Percentiles rank a stretch among this genome's conserved stretches.
phyloP scores from a whole-genome alignment of 2,113 vertebrate genomes.

The Hipposideros armiger region DNA sequence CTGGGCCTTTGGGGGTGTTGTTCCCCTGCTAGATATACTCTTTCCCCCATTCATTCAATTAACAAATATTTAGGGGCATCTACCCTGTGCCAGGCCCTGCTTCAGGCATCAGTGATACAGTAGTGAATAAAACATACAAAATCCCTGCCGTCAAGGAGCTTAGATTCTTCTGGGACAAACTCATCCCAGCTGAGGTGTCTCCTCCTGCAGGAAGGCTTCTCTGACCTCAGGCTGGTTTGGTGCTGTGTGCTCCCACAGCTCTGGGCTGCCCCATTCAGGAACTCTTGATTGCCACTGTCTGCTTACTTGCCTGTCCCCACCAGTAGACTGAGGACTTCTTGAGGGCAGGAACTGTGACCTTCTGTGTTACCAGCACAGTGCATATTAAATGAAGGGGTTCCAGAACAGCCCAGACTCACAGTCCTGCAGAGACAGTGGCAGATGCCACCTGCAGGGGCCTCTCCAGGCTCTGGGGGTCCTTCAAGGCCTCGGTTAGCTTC shows the following conservation, averaged over 20 bases:
- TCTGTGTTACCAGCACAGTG: background rate
- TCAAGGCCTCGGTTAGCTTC: slow-evolving; percentile 90
- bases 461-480: slow-evolving; percentile 89
- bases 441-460: slow-evolving; percentile 92
- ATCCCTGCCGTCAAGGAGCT: background rate
- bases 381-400: background rate
- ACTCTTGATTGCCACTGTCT: background rate
- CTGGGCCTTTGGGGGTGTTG: background rate
- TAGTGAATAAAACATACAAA: background rate
- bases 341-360: background rate
- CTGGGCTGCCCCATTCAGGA: background rate
- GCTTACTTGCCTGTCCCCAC: background rate
- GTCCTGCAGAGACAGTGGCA: slow-evolving; percentile 93
- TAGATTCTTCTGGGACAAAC: background rate
- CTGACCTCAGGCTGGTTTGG: background rate
- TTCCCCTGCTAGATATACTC: background rate
- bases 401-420: slow-evolving; percentile 89
- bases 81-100: background rate
- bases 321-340: background rate
- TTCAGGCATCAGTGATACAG: background rate
- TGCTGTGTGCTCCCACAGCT: background rate
- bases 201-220: slow-evolving; percentile 33
- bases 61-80: background rate
- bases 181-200: background rate
- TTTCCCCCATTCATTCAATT: background rate